phyloP scores from a whole-genome alignment of 2,888 invertebrate genomes.

The Agrenia bidenticulata region DNA sequence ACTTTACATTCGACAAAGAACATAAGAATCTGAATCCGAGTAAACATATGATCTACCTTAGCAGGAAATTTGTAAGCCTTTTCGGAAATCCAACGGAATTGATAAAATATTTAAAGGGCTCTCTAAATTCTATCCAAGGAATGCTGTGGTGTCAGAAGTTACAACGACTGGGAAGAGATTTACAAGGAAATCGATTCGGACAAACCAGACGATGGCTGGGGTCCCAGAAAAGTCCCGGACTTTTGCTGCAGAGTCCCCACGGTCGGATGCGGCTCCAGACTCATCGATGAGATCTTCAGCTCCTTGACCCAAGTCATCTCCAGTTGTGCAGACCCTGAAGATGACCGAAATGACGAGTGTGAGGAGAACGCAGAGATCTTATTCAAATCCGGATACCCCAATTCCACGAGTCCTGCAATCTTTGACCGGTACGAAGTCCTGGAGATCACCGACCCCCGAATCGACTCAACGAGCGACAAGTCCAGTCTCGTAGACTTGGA shows the following conservation, averaged over 20 bases:
- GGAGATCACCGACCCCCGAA: neutral
- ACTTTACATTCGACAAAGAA: too few relatives aligned
- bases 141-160: neutral
- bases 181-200: neutral
- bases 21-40: too few relatives aligned
- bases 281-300: neutral
- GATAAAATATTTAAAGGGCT: too few relatives aligned
- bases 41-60: too few relatives aligned
- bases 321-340: neutral
- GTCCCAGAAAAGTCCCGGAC: neutral
- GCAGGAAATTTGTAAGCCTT: too few relatives aligned
- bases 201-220: neutral
- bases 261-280: neutral
- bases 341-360: neutral
- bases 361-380: neutral
- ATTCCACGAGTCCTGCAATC: neutral
- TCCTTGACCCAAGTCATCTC: neutral
- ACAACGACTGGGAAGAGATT: neutral
- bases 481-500: neutral
- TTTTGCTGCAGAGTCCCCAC: neutral
- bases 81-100: too few relatives aligned
- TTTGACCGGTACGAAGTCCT: neutral
- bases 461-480: neutral
- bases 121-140: too few relatives aligned
- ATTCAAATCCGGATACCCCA: neutral